Percentiles rank a stretch among this genome's conserved stretches.
phyloP scores from a whole-genome alignment of 2,113 vertebrate species.

The Rhegmatorhina hoffmannsi region DNA sequence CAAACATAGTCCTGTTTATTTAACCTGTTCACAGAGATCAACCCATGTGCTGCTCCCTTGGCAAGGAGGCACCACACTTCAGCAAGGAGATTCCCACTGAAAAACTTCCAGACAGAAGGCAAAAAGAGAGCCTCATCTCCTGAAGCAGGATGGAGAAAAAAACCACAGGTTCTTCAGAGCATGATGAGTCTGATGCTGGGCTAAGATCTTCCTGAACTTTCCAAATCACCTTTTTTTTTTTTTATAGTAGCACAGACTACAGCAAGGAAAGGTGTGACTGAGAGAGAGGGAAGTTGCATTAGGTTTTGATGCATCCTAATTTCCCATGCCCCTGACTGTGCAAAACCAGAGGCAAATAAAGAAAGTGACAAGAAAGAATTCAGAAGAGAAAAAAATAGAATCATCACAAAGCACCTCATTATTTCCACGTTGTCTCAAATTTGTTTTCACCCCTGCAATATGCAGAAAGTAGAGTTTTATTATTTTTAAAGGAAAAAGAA shows the following conservation, averaged over 20 bases:
- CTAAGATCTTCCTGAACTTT: neutral
- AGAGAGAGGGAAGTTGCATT: neutral
- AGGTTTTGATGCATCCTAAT: neutral
- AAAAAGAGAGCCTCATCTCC: slow-evolving; percentile 1
- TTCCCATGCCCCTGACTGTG: neutral
- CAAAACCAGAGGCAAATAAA: neutral
- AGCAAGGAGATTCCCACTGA: slow-evolving; percentile 1
- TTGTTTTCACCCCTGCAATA: neutral
- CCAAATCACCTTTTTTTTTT: neutral
- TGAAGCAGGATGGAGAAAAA: rapidly evolving
- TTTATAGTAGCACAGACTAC: neutral
- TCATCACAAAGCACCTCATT: rapidly evolving
- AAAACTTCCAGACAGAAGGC: slow-evolving; percentile 60
- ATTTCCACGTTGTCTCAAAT: neutral
- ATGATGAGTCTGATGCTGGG: rapidly evolving
- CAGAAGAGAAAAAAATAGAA: neutral
- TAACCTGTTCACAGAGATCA: slow-evolving; percentile 91
- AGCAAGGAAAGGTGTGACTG: neutral
- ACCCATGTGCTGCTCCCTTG: slow-evolving; percentile 43
- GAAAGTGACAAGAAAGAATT: neutral
- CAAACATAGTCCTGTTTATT: slow-evolving; percentile 87
- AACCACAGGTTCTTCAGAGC: neutral
- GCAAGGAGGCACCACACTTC: slow-evolving; percentile 36
- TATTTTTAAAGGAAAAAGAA: neutral
- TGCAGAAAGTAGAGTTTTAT: neutral